Percentiles rank a stretch among this genome's conserved stretches.
Evolutionary conservation across 1,140 invertebrate species (phyloP).

Genomic region (Bombus ignitus): DNA sequence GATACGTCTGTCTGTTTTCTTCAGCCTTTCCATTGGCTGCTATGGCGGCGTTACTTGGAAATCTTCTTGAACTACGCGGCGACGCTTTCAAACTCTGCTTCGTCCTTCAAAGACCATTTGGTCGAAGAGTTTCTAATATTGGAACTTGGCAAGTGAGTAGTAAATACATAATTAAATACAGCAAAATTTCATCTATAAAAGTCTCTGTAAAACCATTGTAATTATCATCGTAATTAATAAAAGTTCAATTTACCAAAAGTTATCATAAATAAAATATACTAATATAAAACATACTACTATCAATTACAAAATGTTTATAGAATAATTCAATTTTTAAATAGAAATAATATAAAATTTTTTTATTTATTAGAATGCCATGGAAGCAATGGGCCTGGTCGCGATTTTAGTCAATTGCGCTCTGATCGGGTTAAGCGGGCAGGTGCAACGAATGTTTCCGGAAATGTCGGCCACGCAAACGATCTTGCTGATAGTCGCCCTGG

Average conservation of each 20-base stretch:
- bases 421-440: constrained; percentile 95
- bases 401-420: constrained; percentile 97
- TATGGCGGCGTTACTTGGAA: constrained; percentile 95
- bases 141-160: constrained; percentile 96
- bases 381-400: constrained; percentile 95
- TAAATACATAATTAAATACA: neutral
- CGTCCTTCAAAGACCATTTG: constrained; percentile 96
- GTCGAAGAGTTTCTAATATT: constrained; percentile 94
- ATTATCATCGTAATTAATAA: neutral
- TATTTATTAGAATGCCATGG: constrained; percentile 91
- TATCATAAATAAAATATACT: neutral
- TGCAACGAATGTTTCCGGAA: constrained; percentile 93
- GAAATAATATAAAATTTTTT: neutral
- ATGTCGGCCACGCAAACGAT: constrained; percentile 93
- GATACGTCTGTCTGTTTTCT: constrained; percentile 98
- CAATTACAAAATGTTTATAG: neutral
- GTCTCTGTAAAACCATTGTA: neutral
- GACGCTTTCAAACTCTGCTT: constrained; percentile 98
- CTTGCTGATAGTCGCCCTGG: constrained; percentile 92
- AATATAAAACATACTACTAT: neutral
- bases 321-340: neutral
- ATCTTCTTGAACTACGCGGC: constrained; percentile 95
- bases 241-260: neutral
- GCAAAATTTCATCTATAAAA: too few species aligned
- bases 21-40: constrained; percentile 97